These are phyloP conservation scores for Mayetiola destructor DNA, from an alignment of 2,888 invertebrate genomes.

Conservation along the genomic window DNA sequence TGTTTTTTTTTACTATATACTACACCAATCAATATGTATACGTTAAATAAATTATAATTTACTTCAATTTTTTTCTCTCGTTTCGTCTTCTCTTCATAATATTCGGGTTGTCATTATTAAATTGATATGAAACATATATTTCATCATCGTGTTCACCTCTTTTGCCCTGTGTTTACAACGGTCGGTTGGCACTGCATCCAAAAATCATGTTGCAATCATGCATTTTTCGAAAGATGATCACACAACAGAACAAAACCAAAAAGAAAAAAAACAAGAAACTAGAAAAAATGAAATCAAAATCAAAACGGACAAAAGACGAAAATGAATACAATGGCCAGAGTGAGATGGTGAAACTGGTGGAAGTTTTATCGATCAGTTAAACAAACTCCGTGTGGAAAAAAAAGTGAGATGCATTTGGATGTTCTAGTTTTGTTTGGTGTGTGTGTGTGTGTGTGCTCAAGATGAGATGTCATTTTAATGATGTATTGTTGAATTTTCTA, in stretches of 20 bases:
- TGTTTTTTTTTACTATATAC: too few species aligned
- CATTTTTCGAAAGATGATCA: neutral
- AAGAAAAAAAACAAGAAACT: neutral
- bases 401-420: neutral
- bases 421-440: neutral
- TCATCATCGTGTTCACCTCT: conserved; percentile 10
- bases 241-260: neutral
- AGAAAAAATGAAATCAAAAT: neutral
- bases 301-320: too few species aligned
- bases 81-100: too few species aligned
- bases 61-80: neutral
- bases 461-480: conserved; percentile 14
- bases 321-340: too few species aligned
- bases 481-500: conserved; percentile 13
- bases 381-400: too few species aligned
- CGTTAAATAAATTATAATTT: conserved; percentile 5
- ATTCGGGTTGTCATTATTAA: neutral
- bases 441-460: neutral
- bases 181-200: neutral
- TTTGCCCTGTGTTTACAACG: neutral
- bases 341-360: too few species aligned
- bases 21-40: too few species aligned
- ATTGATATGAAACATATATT: neutral
- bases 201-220: neutral
- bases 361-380: too few species aligned